Evolutionary conservation across 2,888 invertebrate species (phyloP).

Genomic region (Clunio marinus): DNA sequence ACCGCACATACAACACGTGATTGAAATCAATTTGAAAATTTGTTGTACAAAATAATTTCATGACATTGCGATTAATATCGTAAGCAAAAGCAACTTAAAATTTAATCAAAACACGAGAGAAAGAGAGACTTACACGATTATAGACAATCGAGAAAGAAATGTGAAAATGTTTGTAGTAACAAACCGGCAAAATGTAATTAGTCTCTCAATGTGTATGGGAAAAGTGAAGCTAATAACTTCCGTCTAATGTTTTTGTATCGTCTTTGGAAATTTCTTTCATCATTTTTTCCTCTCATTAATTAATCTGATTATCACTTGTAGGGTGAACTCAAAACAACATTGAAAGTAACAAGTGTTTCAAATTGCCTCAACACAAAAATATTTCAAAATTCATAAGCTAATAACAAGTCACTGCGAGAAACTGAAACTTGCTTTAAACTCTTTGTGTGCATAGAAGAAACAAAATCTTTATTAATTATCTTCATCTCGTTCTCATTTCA

Average conservation of each 20-base stretch:
- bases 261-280: not conserved
- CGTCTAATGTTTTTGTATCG: not conserved
- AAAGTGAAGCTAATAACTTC: conserved; percentile 15
- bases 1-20: conserved; percentile 8
- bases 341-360: too few relatives aligned
- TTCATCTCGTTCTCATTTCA: not conserved
- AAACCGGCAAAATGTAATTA: conserved; percentile 4
- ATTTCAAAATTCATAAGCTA: too few relatives aligned
- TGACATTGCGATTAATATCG: conserved; percentile 13
- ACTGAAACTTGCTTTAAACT: too few relatives aligned
- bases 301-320: too few relatives aligned
- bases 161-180: not conserved
- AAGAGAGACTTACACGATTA: too few relatives aligned
- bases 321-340: too few relatives aligned
- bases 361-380: too few relatives aligned
- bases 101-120: not conserved
- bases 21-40: conserved; percentile 18
- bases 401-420: too few relatives aligned
- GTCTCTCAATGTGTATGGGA: not conserved
- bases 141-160: too few relatives aligned
- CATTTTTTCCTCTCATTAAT: not conserved
- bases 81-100: not conserved
- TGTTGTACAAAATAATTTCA: not conserved
- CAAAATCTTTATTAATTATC: not conserved
- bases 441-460: too few relatives aligned